These are phyloP conservation scores for Acrobasis suavella DNA, from an alignment of 2,888 invertebrate genomes.

Conservation along the genomic window DNA sequence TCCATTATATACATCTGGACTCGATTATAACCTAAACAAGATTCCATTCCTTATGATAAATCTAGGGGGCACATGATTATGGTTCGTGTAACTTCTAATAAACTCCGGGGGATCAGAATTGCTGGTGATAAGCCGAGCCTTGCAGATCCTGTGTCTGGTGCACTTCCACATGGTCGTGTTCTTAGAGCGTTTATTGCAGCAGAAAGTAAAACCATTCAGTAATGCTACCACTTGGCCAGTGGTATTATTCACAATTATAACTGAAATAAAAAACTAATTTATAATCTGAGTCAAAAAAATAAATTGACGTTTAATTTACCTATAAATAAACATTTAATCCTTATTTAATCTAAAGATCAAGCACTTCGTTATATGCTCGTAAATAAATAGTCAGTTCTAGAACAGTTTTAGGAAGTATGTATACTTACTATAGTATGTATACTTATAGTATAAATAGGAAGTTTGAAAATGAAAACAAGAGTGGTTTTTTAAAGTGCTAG, in stretches of 20 bases:
- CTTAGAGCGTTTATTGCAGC: slow-evolving; percentile 13
- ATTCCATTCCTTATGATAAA: not conserved
- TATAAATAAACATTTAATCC: too few species aligned
- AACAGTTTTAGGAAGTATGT: too few species aligned
- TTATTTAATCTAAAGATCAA: too few species aligned
- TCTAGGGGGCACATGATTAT: not conserved
- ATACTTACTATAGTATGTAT: too few species aligned
- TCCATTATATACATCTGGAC: too few species aligned
- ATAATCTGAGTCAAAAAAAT: not conserved
- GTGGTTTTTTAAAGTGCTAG: too few species aligned
- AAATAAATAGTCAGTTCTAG: too few species aligned
- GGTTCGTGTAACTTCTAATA: not conserved
- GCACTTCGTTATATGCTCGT: not conserved
- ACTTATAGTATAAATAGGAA: too few species aligned
- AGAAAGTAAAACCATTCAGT: slow-evolving; percentile 31
- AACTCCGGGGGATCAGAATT: not conserved
- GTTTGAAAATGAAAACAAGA: too few species aligned
- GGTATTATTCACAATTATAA: not conserved
- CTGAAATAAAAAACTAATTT: not conserved
- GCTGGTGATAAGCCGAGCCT: slow-evolving; percentile 16
- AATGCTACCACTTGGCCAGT: not conserved
- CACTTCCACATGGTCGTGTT: slow-evolving; percentile 24
- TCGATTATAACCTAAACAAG: not conserved
- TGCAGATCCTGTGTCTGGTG: slow-evolving; percentile 25
- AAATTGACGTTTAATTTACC: not conserved